Base-by-base conservation (phyloP, 1,140 invertebrate genomes). In the Ceratitis capitata region DNA sequence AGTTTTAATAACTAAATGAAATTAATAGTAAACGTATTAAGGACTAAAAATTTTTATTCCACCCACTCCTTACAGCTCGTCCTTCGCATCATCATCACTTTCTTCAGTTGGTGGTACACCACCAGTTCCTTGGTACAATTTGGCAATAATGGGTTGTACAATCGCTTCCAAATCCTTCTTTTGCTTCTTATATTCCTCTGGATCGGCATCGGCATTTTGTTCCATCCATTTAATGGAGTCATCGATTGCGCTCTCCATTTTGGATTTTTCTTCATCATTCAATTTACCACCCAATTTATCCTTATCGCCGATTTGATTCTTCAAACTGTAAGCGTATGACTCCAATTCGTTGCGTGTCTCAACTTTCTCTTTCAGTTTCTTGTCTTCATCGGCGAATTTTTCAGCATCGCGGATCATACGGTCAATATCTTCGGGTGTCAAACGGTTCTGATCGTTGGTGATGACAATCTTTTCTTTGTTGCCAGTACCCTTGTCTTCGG, bases 391-490 rank as follows among this genome's bases (percentile, higher is more conserved):
- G 32, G 98, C 98, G 92, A 99, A 99, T 91, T 98, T 98, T 93
- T 99, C 98, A 4, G 98, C 98, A 89, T 99, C 98, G 92, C 97
- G 98, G 90, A 99, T 99, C 99, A 99, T 99, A 61, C 97, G 94
- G 89, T 99, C 98, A 88, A 99, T 99, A 89, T 99, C 98, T 90
- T 99, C 98, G 32, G 98, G 98, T 23, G 98, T 98, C 39, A 99
- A 89, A 86, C 98, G 94, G 92, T 99, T 99, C 92, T 99, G 98
- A 90, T 99, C 98, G 88, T 99, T 99, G 85, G 98, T 99, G 89
- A 99, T 99, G 82, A 98, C 98, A 89, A 99, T 99, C 93, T 99
- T 98, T 91, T 99, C 98, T 87, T 98, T 96, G 93, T 98, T 99
- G 84, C 98, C 98, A 85, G 98, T 99, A 47, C 98, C 98, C 92